Base-by-base conservation (phyloP, 2,797 vertebrate species). In the Rousettus madagascariensis region DNA sequence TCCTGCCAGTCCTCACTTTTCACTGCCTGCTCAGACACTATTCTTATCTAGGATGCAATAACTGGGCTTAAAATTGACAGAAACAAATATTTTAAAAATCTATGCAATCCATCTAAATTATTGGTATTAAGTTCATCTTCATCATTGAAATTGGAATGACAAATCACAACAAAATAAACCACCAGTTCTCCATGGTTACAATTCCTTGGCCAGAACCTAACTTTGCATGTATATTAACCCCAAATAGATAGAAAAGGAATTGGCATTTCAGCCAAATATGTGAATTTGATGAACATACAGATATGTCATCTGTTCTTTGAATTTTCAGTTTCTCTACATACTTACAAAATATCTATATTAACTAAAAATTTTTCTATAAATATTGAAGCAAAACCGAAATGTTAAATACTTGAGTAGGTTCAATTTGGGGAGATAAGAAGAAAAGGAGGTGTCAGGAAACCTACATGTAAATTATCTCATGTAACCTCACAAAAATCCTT, bases 11-110 rank as follows among this genome's bases (percentile, higher is more conserved):
- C 66, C 90, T 82, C 38, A 53, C 68, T 93, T 92, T 92, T 79
- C 77, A 74, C 84, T 85, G 96, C 72, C 95, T 94, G 65, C 84
- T 96, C 95, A 97, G 94, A 95, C 95, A 88, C 83, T 86, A 94
- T 96, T 96, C 92, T 96, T 96, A 68, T 86, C 85, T 90, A 74
- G 46, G 74, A 95, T 86, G 36, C 26, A 77, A 82, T 68, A 89
- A 75, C 36, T 46, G 65, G 69, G 16, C 83, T 94, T 65, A 72
- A 93, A 97, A 91, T 51, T 80, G 87, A 51, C 82, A 93, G 30
- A 95, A 96, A 86, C 43, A 83, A 82, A 77, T 83, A 86, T 63
- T 77, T 80, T 94, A 43, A 83, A 91, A 77, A 91, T 77, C 59
- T 86, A 55, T 71, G 75, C 69, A 71, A 57, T 55, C 49, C 46